Percentiles rank a stretch among this genome's conserved stretches.
These are phyloP conservation scores for Anhinga anhinga DNA, from an alignment of 2,113 vertebrate genomes.

Conservation along the genomic window DNA sequence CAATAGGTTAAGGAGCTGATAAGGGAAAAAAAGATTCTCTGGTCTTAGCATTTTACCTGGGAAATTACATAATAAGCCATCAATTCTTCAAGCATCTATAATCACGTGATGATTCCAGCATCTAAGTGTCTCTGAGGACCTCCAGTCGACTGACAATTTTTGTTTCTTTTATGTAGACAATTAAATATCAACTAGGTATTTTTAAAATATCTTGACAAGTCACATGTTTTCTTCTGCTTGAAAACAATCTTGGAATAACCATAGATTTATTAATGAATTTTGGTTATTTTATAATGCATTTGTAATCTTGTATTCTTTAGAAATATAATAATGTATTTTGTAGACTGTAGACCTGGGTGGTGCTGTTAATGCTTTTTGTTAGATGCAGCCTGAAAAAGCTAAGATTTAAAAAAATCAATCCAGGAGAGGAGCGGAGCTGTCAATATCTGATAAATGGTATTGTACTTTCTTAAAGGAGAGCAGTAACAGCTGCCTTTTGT, in stretches of 20 bases:
- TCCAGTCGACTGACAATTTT: background rate
- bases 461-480: background rate
- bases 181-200: background rate
- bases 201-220: background rate
- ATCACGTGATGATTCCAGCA: background rate
- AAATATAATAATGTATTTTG: background rate
- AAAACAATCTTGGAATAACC: background rate
- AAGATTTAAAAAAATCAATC: background rate
- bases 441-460: background rate
- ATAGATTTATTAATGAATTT: background rate
- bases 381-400: background rate
- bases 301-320: background rate
- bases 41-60: background rate
- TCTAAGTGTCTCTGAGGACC: background rate
- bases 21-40: background rate
- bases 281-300: background rate
- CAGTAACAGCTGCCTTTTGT: background rate
- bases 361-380: background rate
- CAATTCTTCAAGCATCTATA: background rate
- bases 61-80: background rate
- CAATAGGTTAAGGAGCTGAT: background rate
- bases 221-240: background rate
- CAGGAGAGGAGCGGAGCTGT: background rate
- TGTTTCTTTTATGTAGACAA: background rate
- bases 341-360: background rate